Base-by-base conservation (phyloP, 2,888 invertebrate species). In the Busseola fusca region DNA sequence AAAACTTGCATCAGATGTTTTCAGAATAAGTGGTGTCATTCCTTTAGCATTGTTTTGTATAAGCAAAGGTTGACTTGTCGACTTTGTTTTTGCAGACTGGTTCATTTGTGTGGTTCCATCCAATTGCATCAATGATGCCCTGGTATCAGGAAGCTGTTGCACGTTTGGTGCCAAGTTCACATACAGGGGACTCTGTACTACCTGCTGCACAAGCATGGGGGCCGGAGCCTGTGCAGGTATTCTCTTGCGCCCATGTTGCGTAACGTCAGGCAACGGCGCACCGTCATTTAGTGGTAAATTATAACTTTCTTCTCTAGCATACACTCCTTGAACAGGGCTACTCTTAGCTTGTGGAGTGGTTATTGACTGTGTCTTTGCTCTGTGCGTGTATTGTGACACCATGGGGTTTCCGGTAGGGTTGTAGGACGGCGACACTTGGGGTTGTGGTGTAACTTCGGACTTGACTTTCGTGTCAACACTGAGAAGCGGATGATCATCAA, bases 161-260 rank as follows among this genome's bases (percentile, higher is more conserved):
- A 94, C 82, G 72, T 92, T 91, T 64, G 92, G 89, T 7, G 91
- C 90, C 72, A 95, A 85, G 84, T 95, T 95, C 0, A 95, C 93
- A 89, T 93, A 95, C 0, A 95, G 81, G 4, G 95, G 95, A 76
- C 92, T 94, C 79, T 91, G 94, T 21, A 93, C 91, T 14, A 95
- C 93, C 87, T 95, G 94, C 68, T 95, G 95, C 10, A 95, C 90
- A 72, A 94, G 90, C 92, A 95, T 92, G 16, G 95, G 94, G 9
- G 91, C 78, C 64, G 95, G 94, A 9, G 91, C 78, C 64, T 89
- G 93, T 54, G 90, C 79, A 14, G 90, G 84, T 18, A 88, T 66
- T 77, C 87, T 86, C 16, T 71, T 89, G 2, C 88, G 90, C n/a
- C 88, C 88, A 81, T 91, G 91, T 81, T 93, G 93, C 4, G 91